Conservation (phyloP, 2,113 vertebrate species). For the Bucco capensis region DNA sequence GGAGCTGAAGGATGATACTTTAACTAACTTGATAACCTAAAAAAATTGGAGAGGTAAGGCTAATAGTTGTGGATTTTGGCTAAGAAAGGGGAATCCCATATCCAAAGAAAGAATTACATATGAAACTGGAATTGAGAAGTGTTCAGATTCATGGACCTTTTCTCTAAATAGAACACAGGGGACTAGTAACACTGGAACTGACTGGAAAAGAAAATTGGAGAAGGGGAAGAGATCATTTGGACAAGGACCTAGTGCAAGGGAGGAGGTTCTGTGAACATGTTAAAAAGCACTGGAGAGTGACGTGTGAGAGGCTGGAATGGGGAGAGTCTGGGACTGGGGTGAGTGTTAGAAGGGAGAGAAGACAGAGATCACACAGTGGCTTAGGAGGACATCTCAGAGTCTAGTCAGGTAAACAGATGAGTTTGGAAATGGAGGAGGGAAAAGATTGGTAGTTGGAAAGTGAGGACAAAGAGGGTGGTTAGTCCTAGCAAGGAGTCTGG, state of each 20-base stretch:
- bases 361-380: not conserved
- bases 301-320: not conserved
- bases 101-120: not conserved
- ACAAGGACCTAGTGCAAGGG: accelerated
- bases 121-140: not conserved
- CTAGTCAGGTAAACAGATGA: not conserved
- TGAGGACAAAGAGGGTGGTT: not conserved
- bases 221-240: not conserved
- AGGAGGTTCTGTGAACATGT: not conserved
- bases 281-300: not conserved
- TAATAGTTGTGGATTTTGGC: not conserved
- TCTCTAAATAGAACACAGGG: accelerated
- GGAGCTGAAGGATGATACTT: not conserved
- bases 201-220: not conserved
- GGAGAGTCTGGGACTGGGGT: not conserved
- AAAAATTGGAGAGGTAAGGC: not conserved
- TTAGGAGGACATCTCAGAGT: not conserved
- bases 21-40: not conserved
- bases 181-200: not conserved
- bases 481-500: not conserved
- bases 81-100: not conserved
- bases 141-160: not conserved
- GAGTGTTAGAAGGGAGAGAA: not conserved
- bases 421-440: not conserved
- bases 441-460: not conserved